Evolutionary conservation across 2,888 invertebrate genomes (phyloP), one percentile per base, ranked within the genome.

Genomic region (Pollenia griseotomentosa): DNA sequence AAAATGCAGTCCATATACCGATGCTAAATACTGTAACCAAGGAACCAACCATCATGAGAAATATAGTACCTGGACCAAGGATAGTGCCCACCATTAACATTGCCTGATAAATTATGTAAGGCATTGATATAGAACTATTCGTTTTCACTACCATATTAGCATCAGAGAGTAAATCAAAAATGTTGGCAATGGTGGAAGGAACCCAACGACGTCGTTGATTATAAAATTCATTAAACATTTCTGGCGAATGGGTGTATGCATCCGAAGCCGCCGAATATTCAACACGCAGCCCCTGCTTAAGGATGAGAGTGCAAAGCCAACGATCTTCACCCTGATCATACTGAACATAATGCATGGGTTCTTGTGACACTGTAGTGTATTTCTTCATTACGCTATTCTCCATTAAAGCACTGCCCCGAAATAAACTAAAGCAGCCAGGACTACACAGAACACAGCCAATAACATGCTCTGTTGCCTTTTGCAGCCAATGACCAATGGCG

Each of bases 271-370:
- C 99, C 0, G 97, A 98, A 93, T 99, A 99, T 92, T 99, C 98
- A 1, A 99, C 96, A 33, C 97, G 95, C 91, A 97, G 98, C 0
- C 98, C 98, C 89, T 97, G 95, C 93, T 99, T 99, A 0, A 99
- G 94, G 0, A 99, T 94, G 74, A 99, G 94, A 0, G 99, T 99
- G 92, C 99, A 99, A 9, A 99, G 94, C 99, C 99, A 99, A 88
- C 99, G 95, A 93, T 99, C 99, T 93, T 99, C 99, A n/a, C 98
- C 98, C 94, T 98, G 98, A 95, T 98, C 98, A 91, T 97, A 98
- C 92, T 98, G 98, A 23, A 98, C 97, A 90, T 96, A 97, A 93
- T 98, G 97, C 88, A 96, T 94, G 0, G 98, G 97, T 91, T 97
- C 96, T 83, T 95, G 94, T 0, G 97, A 95, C 88, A 95, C 95